phyloP scores from a whole-genome alignment of 2,888 invertebrate genomes.

The Himalopsyche japonica region DNA sequence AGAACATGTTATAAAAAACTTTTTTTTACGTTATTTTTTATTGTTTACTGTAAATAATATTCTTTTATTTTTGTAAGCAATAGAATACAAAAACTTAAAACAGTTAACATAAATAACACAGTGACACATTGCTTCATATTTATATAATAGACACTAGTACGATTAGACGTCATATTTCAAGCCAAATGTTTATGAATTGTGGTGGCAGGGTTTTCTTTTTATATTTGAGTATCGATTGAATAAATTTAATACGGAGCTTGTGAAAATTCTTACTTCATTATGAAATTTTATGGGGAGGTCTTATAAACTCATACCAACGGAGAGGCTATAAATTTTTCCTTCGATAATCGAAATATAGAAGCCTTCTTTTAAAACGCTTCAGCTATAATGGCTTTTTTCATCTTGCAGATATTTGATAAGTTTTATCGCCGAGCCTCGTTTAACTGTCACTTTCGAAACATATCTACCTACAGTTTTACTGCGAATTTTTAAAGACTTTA shows the following conservation, averaged over 20 bases:
- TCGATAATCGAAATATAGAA: background rate
- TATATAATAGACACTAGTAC: no score
- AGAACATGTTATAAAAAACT: no score
- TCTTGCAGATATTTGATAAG: constrained; percentile 1
- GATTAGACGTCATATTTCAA: background rate
- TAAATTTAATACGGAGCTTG: background rate
- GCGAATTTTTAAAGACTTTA: background rate
- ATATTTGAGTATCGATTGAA: background rate
- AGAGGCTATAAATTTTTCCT: background rate
- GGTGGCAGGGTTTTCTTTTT: background rate
- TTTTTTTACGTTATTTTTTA: no score
- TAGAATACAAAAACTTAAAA: no score
- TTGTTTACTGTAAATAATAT: no score
- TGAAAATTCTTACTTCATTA: background rate
- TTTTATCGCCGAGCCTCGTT: background rate
- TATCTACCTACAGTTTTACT: background rate
- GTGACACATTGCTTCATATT: background rate
- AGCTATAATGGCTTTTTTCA: background rate
- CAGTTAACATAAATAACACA: no score
- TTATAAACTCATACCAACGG: background rate
- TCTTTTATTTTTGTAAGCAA: no score
- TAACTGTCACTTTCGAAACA: background rate
- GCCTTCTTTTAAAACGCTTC: background rate
- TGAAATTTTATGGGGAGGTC: background rate
- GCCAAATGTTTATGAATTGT: background rate